Evolutionary conservation across 2,113 vertebrate genomes (phyloP).

Genomic region (Corythornis madagascariensis): DNA sequence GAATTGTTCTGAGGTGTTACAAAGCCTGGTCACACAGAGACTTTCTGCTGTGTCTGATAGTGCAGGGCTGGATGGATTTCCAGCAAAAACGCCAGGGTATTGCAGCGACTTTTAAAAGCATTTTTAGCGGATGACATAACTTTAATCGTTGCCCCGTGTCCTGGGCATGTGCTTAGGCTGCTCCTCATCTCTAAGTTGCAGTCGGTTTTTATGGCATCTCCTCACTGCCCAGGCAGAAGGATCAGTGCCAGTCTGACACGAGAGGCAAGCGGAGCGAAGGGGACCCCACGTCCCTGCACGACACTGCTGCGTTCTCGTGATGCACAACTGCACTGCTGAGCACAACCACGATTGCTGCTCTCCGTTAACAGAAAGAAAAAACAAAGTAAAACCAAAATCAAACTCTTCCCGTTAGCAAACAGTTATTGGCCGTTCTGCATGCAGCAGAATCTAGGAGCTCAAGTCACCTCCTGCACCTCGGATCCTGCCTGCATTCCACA

Average conservation of each 20-base stretch:
- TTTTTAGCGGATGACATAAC: constrained; percentile 50
- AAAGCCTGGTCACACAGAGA: fast-evolving
- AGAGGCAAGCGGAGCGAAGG: neutral
- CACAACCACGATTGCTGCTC: neutral
- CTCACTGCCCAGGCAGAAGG: fast-evolving
- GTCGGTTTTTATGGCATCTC: neutral
- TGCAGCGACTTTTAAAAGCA: neutral
- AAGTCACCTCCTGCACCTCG: neutral
- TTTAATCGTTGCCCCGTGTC: constrained; percentile 3
- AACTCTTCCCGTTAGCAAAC: neutral
- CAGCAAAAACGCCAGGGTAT: neutral
- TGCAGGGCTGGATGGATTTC: fast-evolving
- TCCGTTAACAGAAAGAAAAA: neutral
- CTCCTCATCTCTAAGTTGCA: neutral
- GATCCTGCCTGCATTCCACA: constrained; percentile 14
- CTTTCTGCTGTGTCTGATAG: neutral
- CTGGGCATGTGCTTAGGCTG: neutral
- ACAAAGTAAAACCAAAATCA: neutral
- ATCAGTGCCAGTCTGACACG: fast-evolving
- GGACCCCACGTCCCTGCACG: fast-evolving
- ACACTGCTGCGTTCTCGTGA: neutral
- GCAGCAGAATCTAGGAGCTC: neutral
- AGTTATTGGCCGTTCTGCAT: fast-evolving
- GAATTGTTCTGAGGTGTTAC: neutral
- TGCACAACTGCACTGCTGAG: neutral